These are phyloP conservation scores for Drosophila buzzatii DNA, from an alignment of 2,888 invertebrate genomes.

Conservation along the genomic window DNA sequence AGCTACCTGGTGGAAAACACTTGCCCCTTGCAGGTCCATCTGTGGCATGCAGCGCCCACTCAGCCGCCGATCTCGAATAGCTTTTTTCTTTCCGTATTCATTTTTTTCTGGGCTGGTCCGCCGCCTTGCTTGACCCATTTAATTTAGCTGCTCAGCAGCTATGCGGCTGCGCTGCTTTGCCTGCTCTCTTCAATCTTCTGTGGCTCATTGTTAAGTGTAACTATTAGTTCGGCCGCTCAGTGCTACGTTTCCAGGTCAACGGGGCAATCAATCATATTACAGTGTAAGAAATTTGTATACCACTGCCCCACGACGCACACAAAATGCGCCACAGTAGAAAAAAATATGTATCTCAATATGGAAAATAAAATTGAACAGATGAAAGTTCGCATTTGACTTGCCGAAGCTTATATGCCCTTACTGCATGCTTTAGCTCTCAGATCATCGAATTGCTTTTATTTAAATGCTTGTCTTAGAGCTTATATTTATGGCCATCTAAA, in stretches of 20 bases:
- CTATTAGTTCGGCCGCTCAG: slow-evolving; percentile 73
- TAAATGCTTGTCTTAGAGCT: background rate
- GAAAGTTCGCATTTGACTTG: background rate
- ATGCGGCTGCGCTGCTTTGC: slow-evolving; percentile 24
- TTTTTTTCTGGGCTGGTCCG: slow-evolving; percentile 52
- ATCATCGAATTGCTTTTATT: background rate
- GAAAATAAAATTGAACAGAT: slow-evolving; percentile 9
- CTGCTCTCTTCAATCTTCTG: slow-evolving; percentile 55
- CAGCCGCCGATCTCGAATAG: slow-evolving; percentile 41
- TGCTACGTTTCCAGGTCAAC: slow-evolving; percentile 81
- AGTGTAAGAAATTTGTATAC: slow-evolving; percentile 78
- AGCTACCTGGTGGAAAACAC: slow-evolving; percentile 59
- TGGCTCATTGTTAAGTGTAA: slow-evolving; percentile 78
- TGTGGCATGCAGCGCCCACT: slow-evolving; percentile 75
- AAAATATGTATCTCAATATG: slow-evolving; percentile 57
- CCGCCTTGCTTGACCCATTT: slow-evolving; percentile 79
- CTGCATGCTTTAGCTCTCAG: background rate
- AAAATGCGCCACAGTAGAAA: slow-evolving; percentile 24
- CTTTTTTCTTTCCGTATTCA: slow-evolving; percentile 10
- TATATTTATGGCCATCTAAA: background rate
- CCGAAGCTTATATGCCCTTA: slow-evolving; percentile 29
- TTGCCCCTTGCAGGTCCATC: slow-evolving; percentile 57
- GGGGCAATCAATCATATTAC: slow-evolving; percentile 82
- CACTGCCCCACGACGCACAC: slow-evolving; percentile 55
- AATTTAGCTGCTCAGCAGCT: slow-evolving; percentile 20